Evolutionary conservation across 1,140 invertebrate genomes (phyloP).

Genomic region (Lordiphosa clarofinis): DNA sequence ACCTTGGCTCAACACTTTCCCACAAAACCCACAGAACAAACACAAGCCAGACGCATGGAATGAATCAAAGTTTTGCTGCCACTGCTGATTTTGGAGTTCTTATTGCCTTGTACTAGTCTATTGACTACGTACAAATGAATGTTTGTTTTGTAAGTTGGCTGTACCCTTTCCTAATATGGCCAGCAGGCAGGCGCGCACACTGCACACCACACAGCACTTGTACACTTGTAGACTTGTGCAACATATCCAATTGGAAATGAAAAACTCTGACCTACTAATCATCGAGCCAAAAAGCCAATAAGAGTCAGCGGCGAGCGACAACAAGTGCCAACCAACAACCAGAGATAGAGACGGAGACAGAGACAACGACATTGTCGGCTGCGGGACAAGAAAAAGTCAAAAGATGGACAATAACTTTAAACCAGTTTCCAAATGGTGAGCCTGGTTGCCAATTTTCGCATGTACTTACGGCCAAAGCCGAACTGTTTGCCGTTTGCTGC

Average conservation of each 20-base stretch:
- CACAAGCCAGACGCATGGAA: slow-evolving; percentile 26
- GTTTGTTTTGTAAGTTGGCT: slow-evolving; percentile 42
- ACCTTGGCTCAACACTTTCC: slow-evolving; percentile 46
- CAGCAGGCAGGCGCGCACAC: slow-evolving; percentile 34
- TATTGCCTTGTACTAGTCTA: slow-evolving; percentile 55
- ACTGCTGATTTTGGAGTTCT: slow-evolving; percentile 51
- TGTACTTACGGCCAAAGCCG: slow-evolving; percentile 16
- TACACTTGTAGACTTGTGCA: slow-evolving; percentile 52
- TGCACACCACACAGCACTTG: slow-evolving; percentile 21
- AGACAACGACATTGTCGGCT: slow-evolving; percentile 44
- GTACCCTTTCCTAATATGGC: slow-evolving; percentile 74
- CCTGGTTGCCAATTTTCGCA: slow-evolving; percentile 66
- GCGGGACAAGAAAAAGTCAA: slow-evolving; percentile 70
- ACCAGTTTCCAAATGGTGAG: slow-evolving; percentile 62
- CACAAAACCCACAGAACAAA: slow-evolving; percentile 27
- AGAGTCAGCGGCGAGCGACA: slow-evolving; percentile 56
- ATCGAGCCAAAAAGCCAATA: slow-evolving; percentile 76
- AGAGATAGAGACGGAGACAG: slow-evolving; percentile 44
- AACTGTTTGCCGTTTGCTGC: slow-evolving; percentile 30
- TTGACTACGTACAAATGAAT: slow-evolving; percentile 23
- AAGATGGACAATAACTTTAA: slow-evolving; percentile 77
- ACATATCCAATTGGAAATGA: slow-evolving; percentile 76
- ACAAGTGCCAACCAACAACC: slow-evolving; percentile 49
- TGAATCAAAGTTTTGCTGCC: slow-evolving; percentile 48
- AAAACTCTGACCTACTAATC: slow-evolving; percentile 77